Percentiles rank a stretch among this genome's conserved stretches.
phyloP scores from a whole-genome alignment of 2,888 invertebrate genomes.

The Calliopum simillimum region DNA sequence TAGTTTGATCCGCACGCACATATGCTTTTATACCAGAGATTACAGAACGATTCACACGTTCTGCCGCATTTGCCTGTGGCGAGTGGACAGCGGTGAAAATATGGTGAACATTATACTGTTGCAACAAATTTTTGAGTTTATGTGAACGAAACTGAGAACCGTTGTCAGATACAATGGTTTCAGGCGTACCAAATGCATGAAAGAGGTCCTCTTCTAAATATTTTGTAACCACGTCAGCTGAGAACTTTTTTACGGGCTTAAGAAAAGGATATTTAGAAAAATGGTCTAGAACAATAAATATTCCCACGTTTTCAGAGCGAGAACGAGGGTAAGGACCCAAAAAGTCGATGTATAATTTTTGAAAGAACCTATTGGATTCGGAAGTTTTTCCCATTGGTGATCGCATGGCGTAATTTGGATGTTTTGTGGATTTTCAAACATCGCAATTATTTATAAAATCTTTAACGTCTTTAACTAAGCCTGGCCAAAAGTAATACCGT shows the following conservation, averaged over 20 bases:
- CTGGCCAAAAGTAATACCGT: constrained; percentile 24
- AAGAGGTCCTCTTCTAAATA: constrained; percentile 29
- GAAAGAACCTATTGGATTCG: constrained; percentile 7
- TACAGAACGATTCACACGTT: constrained; percentile 39
- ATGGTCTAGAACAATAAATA: constrained; percentile 26
- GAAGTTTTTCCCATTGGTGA: constrained; percentile 3
- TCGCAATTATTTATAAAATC: background rate
- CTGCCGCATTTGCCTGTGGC: constrained; percentile 36
- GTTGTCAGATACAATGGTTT: constrained; percentile 33
- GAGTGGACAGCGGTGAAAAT: constrained; percentile 31
- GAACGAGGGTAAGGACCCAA: constrained; percentile 15
- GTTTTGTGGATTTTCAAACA: constrained; percentile 3
- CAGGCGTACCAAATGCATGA: no score
- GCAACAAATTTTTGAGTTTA: constrained; percentile 16
- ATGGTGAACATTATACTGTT: constrained; percentile 8
- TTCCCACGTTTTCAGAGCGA: constrained; percentile 1
- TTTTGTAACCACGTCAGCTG: background rate
- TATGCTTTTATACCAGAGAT: no score
- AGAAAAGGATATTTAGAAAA: constrained; percentile 23
- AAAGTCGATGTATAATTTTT: constrained; percentile 27
- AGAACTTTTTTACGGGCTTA: constrained; percentile 27
- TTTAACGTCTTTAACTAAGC: constrained; percentile 11
- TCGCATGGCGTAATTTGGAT: constrained; percentile 3
- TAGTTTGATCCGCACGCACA: constrained; percentile 33
- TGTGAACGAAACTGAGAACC: constrained; percentile 28